These are phyloP conservation scores for Trichonephila inaurata DNA, from an alignment of 1,140 invertebrate genomes.

Conservation along the genomic window DNA sequence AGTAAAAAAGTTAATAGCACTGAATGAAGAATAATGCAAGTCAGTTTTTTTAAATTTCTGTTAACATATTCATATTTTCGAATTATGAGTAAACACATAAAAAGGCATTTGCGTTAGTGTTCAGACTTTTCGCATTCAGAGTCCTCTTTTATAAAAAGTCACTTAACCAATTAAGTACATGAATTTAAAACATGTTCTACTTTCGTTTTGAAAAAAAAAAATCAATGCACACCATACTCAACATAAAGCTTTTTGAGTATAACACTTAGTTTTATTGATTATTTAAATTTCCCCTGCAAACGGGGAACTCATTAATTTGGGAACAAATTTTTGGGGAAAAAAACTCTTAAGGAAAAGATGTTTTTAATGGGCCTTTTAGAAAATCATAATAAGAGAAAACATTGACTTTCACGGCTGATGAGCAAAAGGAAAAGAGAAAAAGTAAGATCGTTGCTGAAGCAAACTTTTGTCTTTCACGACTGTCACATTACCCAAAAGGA, in stretches of 20 bases:
- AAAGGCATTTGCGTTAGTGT: neutral
- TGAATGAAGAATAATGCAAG: too few species aligned
- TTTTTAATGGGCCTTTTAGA: neutral
- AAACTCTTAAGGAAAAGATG: neutral
- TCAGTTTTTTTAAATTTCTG: too few species aligned
- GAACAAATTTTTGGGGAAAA: neutral
- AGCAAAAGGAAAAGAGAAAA: neutral
- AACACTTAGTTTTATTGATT: conserved; percentile 31
- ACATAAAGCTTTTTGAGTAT: neutral
- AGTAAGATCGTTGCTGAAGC: neutral
- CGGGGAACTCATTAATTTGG: conserved; percentile 10
- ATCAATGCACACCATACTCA: neutral
- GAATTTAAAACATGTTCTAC: neutral
- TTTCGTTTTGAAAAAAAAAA: neutral
- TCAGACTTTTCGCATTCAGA: neutral
- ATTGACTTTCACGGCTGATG: conserved; percentile 13
- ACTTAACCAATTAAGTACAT: neutral
- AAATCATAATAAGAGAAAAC: conserved; percentile 36
- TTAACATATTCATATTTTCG: too few species aligned
- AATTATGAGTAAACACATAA: neutral
- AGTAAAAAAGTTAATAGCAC: too few species aligned
- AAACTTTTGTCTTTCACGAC: neutral
- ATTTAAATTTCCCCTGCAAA: neutral
- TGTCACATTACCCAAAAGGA: conserved; percentile 24
- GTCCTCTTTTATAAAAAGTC: neutral